Evolutionary conservation across 2,797 vertebrate genomes (phyloP), one percentile per base, ranked within the genome.

Genomic region (Gobionotothen gibberifrons): DNA sequence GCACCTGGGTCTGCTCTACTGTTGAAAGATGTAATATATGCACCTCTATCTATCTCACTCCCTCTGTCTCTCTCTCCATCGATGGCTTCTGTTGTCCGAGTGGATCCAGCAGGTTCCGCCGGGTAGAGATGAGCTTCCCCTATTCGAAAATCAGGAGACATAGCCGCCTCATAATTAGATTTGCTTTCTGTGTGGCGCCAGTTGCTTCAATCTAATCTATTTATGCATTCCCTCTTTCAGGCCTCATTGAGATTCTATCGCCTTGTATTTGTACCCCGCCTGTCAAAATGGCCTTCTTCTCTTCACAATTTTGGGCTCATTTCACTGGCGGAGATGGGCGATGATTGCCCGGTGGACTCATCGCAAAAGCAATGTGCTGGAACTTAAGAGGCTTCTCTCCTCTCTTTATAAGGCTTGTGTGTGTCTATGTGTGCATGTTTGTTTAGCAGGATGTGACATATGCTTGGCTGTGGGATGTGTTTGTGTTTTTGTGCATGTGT

Each of bases 191-290:
- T 92, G 91, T 89, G 87, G 91, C 78, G 76, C 85, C 83, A 78
- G 90, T 92, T 87, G 88, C 85, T 92, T 92, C 92, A 89, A 89
- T 93, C 90, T 94, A 94, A 94, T 94, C 93, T 94, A 92, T 93
- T 94, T 92, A 92, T 93, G 88, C 91, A 89, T 93, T 94, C 90
- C 81, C 85, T 92, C 89, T 93, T 93, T 93, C 90, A 92, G 89
- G 92, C 92, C 92, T 94, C 93, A 93, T 93, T 94, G 93, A 93
- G 93, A 94, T 95, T 93, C 93, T 90, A 93, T 93, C 88, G 87
- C 86, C 89, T 93, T 85, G 88, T 93, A 90, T 94, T 93, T 93
- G 90, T 90, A 91, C 85, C 87, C 83, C 63, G 90, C 82, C 93
- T 94, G 92, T 94, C 92, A 94, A 89, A 93, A 91, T 69, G 53